Evolutionary conservation across 2,888 invertebrate genomes (phyloP).

Genomic region (Gryllus longicercus): DNA sequence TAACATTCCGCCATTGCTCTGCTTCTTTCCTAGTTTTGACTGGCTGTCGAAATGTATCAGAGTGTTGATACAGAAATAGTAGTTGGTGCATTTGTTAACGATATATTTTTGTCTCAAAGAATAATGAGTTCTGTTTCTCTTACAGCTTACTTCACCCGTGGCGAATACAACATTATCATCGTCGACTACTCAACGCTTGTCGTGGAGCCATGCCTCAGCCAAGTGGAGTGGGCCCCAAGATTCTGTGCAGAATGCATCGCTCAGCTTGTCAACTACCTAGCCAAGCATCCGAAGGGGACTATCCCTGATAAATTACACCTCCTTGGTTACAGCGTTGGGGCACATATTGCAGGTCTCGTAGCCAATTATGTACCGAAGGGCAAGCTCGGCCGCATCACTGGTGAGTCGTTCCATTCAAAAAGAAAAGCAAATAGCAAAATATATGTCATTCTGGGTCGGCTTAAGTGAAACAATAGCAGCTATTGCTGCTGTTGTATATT

Average conservation of each 20-base stretch:
- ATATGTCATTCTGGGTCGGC: too few species aligned
- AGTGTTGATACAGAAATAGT: too few species aligned
- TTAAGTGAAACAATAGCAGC: too few species aligned
- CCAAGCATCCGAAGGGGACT: conserved; percentile 72
- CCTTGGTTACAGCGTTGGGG: conserved; percentile 83
- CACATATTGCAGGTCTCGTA: conserved; percentile 78
- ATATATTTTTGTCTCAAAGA: background rate
- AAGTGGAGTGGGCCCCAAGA: conserved; percentile 55
- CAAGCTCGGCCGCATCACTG: conserved; percentile 79
- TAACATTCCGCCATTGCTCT: too few species aligned
- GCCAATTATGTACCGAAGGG: conserved; percentile 72
- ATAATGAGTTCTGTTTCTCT: background rate
- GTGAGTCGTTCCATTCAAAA: conserved; percentile 45
- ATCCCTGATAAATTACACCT: conserved; percentile 72
- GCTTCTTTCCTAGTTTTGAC: too few species aligned
- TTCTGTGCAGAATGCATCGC: conserved; percentile 68
- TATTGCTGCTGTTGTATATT: too few species aligned
- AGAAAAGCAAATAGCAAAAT: background rate
- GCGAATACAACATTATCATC: conserved; percentile 80
- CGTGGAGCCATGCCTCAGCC: conserved; percentile 77
- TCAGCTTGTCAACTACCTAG: conserved; percentile 73
- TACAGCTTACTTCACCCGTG: conserved; percentile 69
- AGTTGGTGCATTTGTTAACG: too few species aligned
- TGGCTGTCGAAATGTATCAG: too few species aligned
- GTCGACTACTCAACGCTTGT: conserved; percentile 80